Evolutionary conservation across 2,797 vertebrate genomes (phyloP), one percentile per base, ranked within the genome.

Genomic region (Tolypeutes matacus): DNA sequence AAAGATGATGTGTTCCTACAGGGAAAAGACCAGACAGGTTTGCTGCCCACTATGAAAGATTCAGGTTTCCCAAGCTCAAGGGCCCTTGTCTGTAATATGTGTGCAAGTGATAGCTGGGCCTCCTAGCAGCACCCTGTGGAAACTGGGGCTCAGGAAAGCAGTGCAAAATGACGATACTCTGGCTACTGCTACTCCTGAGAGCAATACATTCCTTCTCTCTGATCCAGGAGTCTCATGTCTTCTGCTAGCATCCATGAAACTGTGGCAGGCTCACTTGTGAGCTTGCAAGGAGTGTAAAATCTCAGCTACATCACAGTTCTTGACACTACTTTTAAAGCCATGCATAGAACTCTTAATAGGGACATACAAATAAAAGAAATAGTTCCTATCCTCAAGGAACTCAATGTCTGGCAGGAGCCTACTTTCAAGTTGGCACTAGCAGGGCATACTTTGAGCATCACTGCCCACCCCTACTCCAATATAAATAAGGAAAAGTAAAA

Each of bases 221-320:
- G 39, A 76, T 13, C 10, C 31, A 21, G 9, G 27, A 15, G 10
- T 39, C 36, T 65, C 0, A 0, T 53, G 62, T n/a, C 75, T 89
- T 86, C 62, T 82, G 70, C 0, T 64, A 34, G n/a, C 56, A 60
- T 36, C 77, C 1, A 1, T 14, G n/a, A 62, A 53, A 34, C 36
- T 2, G 23, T 7, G 39, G 36, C 73, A 42, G 23, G 39, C 29
- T 46, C 65, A 21, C 67, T 34, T 34, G 62, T 58, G 13, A 67
- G n/a, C 25, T 3, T 46, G n/a, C 25, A 81, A 18, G 25, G 11
- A 42, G 29, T 2, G 9, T 73, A 27, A 65, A 42, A 6, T 80
- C 81, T 86, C 73, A 67, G 46, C 39, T 62, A 65, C 46, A 18
- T 53, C 39, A 67, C 31, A 46, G 39, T 67, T 53, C 65, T 18